Conservation (phyloP, 2,888 invertebrate genomes). For the Zonitis immaculata region DNA sequence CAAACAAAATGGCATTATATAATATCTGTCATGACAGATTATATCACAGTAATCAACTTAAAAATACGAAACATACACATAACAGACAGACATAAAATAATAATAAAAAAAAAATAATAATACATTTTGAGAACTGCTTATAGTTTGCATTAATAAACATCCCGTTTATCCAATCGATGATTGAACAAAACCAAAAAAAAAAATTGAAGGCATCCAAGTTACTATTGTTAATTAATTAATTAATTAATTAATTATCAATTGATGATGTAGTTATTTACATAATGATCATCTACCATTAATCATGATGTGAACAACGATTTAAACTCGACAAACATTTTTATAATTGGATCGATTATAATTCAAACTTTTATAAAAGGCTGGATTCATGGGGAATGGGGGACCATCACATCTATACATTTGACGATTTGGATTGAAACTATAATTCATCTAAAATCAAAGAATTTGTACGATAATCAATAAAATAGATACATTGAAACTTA, state of each 20-base stretch:
- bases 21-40: conserved; percentile 41
- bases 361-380: conserved; percentile 43
- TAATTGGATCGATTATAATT: conserved; percentile 43
- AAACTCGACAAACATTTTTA: conserved; percentile 46
- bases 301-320: conserved; percentile 31
- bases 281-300: conserved; percentile 39
- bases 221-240: conserved; percentile 9
- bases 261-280: conserved; percentile 14
- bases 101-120: conserved; percentile 28
- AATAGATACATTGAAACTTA: too few species aligned
- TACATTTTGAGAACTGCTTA: conserved; percentile 36
- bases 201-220: conserved; percentile 29
- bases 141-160: conserved; percentile 34
- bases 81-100: too few species aligned
- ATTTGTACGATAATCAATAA: too few species aligned
- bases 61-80: conserved; percentile 25
- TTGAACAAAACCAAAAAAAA: conserved; percentile 8
- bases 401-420: conserved; percentile 44
- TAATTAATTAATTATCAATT: too few species aligned
- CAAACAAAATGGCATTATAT: conserved; percentile 31
- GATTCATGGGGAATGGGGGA: conserved; percentile 40
- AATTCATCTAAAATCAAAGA: conserved; percentile 41
- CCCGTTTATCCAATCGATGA: not conserved
- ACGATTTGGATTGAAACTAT: conserved; percentile 40
- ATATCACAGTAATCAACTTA: conserved; percentile 42